These are phyloP conservation scores for Callinectes sapidus DNA, from an alignment of 2,888 invertebrate genomes.

Conservation along the genomic window DNA sequence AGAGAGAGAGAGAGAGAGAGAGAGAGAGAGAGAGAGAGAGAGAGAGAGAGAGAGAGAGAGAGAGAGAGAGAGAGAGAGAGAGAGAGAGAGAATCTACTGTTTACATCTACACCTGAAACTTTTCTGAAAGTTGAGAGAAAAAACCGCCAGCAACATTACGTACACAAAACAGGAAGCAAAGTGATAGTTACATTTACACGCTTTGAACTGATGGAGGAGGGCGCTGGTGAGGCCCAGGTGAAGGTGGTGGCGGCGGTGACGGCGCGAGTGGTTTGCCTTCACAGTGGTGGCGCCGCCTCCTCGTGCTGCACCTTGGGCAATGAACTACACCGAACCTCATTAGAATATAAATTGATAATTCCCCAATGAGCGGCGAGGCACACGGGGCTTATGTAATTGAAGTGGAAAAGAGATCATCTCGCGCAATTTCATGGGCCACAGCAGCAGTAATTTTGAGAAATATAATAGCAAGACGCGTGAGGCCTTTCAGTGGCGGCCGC, in stretches of 20 bases:
- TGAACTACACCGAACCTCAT: not conserved
- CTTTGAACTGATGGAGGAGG: not conserved
- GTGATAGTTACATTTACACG: not conserved
- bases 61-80: conserved; percentile 9
- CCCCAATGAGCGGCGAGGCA: not conserved
- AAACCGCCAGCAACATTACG: not conserved
- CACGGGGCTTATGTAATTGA: conserved; percentile 29
- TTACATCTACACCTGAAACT: not conserved
- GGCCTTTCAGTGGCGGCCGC: not conserved
- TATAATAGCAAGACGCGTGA: not conserved
- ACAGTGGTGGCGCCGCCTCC: not conserved
- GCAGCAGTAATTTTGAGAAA: not conserved
- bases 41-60: conserved; percentile 1
- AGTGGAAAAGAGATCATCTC: conserved; percentile 22
- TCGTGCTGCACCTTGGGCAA: not conserved
- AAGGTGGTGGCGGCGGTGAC: not conserved
- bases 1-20: conserved; percentile 1
- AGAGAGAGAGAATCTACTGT: not conserved
- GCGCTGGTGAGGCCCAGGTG: not conserved
- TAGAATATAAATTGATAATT: conserved; percentile 36
- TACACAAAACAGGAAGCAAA: not conserved
- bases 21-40: conserved; percentile 1
- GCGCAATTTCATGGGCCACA: not conserved
- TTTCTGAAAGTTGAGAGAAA: not conserved
- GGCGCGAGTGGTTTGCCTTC: not conserved